Percentiles rank a stretch among this genome's conserved stretches.
These are phyloP conservation scores for Oreohelix idahoensis DNA, from an alignment of 1,140 invertebrate species.

Conservation along the genomic window DNA sequence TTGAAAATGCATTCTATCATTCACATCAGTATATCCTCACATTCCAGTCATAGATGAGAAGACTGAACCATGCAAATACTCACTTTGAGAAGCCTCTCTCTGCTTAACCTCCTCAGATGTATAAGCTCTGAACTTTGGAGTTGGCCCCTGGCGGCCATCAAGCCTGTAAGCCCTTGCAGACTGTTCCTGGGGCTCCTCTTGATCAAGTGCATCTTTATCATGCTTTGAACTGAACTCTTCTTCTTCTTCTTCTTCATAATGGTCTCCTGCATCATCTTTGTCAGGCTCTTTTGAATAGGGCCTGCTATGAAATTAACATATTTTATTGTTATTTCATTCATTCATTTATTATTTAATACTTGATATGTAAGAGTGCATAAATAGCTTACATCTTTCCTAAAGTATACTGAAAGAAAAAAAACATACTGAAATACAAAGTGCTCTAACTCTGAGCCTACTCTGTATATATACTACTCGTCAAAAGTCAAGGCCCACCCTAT, in stretches of 20 bases:
- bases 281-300: slow-evolving; percentile 26
- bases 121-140: slow-evolving; percentile 46
- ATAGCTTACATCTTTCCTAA: no score
- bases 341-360: no score
- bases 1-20: no score
- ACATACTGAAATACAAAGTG: no score
- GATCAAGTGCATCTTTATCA: slow-evolving; percentile 21
- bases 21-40: no score
- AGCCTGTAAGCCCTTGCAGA: slow-evolving; percentile 17
- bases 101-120: slow-evolving; percentile 44
- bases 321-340: no score
- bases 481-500: no score
- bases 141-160: slow-evolving; percentile 38
- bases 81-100: slow-evolving; percentile 36
- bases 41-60: no score
- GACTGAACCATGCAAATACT: not conserved
- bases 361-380: no score
- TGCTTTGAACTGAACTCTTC: slow-evolving; percentile 19
- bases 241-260: slow-evolving; percentile 31
- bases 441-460: no score
- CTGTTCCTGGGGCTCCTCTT: slow-evolving; percentile 11
- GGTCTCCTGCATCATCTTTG: slow-evolving; percentile 32
- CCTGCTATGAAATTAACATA: not conserved
- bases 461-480: no score
- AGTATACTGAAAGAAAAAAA: no score